Base-by-base conservation (phyloP, 2,113 vertebrate genomes). In the Larimichthys crocea region DNA sequence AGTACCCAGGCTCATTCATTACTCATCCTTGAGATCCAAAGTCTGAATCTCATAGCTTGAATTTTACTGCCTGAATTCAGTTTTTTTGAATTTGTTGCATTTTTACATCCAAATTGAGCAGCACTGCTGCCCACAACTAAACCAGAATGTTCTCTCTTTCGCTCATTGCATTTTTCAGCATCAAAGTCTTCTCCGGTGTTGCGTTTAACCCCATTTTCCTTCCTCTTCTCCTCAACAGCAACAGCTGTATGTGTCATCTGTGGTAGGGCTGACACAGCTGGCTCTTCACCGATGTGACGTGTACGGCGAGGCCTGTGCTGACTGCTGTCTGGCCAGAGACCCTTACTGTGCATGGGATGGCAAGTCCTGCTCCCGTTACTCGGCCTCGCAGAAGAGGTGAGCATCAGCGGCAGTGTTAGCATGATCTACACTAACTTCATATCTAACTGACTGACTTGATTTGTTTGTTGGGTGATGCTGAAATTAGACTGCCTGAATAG, bases 301-400 rank as follows among this genome's bases (percentile, higher is more conserved):
- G 0, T 99, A 99, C 0, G 98, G 98, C 0, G 97, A 97, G 26
- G 98, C 96, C 35, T 99, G 98, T 1, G 98, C 98, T 0, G 98
- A 99, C 93, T 99, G 98, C 95, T 99, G 98, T 87, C 94, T 99
- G 15, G 98, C 98, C 22, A 93, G 98, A 60, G 98, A 99, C 79
- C 98, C 98, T 0, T 99, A 99, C 93, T 99, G 98, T 0, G 98
- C 98, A 89, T 99, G 98, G 98, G 98, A 99, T 0, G 98, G 98
- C 77, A 98, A 97, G 31, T 96, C 97, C 88, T 99, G 98, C 91
- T 98, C 97, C 56, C 96, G 98, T 40, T 99, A 99, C 93, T 99
- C 97, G 0, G 94, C 96, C 1, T 98, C 98, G 1, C 98, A 98
- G 86, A 99, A 99, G 94, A 98, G 98, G 98, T 99, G 83, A 24